These are phyloP conservation scores for Gymnoscopelus braueri DNA, from an alignment of 2,797 vertebrate genomes.

Conservation along the genomic window DNA sequence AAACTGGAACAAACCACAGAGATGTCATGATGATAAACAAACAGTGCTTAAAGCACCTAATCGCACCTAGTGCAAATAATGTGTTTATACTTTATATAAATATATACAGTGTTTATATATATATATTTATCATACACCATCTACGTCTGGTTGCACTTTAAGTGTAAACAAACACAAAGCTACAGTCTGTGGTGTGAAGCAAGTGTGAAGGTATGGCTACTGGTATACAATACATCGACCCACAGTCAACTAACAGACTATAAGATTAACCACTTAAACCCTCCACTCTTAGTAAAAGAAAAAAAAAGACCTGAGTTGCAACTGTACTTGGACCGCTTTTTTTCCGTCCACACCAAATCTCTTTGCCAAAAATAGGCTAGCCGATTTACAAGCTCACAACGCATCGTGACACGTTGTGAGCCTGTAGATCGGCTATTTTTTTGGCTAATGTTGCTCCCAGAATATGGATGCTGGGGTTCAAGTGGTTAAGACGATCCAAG, in stretches of 20 bases:
- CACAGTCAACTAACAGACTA: slow-evolving; percentile 6
- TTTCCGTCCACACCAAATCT: no score
- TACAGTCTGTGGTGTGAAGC: background rate
- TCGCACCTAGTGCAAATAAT: background rate
- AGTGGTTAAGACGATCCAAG: background rate
- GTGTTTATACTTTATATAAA: background rate
- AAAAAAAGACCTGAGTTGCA: no score
- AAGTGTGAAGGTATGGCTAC: background rate
- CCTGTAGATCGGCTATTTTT: no score
- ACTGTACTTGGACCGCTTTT: no score
- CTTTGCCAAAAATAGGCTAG: no score
- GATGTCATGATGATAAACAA: slow-evolving; percentile 8
- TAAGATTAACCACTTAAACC: background rate
- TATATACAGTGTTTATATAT: background rate
- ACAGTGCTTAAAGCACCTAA: background rate
- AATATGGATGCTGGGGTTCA: no score
- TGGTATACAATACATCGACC: background rate
- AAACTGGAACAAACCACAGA: background rate
- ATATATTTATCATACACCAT: background rate
- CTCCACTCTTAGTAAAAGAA: no score
- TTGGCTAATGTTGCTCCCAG: no score
- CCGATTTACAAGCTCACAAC: no score
- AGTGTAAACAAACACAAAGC: background rate
- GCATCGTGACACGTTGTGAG: no score
- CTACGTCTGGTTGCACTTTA: background rate